Base-by-base conservation (phyloP, 64 coral and sea anemone species). In the Stichodactyla mertensii region DNA sequence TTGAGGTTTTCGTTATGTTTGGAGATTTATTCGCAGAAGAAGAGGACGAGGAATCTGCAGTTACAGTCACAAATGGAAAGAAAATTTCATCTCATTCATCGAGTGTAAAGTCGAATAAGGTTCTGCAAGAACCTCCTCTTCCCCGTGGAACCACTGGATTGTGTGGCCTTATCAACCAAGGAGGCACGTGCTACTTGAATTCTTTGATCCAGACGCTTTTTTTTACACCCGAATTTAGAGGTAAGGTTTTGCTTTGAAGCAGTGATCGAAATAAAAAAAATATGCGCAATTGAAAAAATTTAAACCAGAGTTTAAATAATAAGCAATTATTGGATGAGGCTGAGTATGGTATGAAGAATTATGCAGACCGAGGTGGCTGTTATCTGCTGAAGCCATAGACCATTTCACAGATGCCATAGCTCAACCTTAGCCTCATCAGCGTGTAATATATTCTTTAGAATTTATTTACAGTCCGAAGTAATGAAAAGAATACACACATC, bases 161-260 rank as follows among this genome's bases (percentile, higher is more conserved):
- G 11, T 95, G 94, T 89, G 94, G 94, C 58, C 84, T 95, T 55
- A 86, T 86, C 23, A 95, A 95, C 52, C 94, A 95, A 77, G 94
- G 94, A 87, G 94, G 89, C 20, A 95, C 94, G 16, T 95, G 94
- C 31, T 95, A 95, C 71, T 84, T 95, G 69, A 95, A 95, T 61
- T 95, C 94, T 61, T 67, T 95, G 22, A 85, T 95, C 64, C 94
- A 95, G 51, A 95, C 94, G 7, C 79, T 95, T 10, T 89, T 92
- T 80, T 89, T 92, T 81, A 95, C 90, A 67, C 94, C 90, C 57
- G 94, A 95, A 52, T 92, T 95, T 82, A 89, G 90, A 89, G 90
- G 94, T 95, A 92, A 91, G 12, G 14, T 45, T 45, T 45, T 58
- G 56, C 56, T 58, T 58, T 58, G 8, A 58, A 58, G 56, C 56